phyloP scores from a whole-genome alignment of 2,113 vertebrate genomes.

The Balaenoptera acutorostrata region DNA sequence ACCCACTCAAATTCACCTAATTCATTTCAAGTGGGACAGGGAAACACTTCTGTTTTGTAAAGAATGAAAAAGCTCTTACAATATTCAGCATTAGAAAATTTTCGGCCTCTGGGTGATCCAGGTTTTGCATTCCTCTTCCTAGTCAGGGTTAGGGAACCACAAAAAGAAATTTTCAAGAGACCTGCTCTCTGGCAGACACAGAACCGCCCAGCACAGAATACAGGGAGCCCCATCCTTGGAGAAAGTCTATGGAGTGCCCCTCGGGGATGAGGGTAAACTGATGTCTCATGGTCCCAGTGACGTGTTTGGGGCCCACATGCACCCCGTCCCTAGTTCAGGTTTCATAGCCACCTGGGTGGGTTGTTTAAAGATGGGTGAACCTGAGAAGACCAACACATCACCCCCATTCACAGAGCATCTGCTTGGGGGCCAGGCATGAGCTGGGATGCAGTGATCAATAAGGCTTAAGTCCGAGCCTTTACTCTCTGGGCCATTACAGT shows the following conservation, averaged over 20 bases:
- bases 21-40: not conserved
- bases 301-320: not conserved
- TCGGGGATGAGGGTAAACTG: not conserved
- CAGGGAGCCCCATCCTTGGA: not conserved
- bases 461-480: not conserved
- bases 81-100: not conserved
- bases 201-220: rapidly evolving
- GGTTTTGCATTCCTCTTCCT: too few relatives aligned
- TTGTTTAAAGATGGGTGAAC: too few relatives aligned
- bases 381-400: rapidly evolving
- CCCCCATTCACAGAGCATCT: not conserved
- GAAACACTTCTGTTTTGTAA: not conserved
- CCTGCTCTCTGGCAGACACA: rapidly evolving
- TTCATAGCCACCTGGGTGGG: not conserved
- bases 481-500: rapidly evolving
- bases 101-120: not conserved
- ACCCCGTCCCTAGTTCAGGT: not conserved
- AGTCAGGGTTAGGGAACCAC: not conserved
- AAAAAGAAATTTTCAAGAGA: not conserved
- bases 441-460: not conserved
- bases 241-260: rapidly evolving
- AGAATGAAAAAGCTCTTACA: not conserved
- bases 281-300: not conserved
- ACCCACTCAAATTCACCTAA: not conserved
- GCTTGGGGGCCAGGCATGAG: not conserved